Conservation (phyloP, 2,797 vertebrate species). For the Sebastes elongatus region DNA sequence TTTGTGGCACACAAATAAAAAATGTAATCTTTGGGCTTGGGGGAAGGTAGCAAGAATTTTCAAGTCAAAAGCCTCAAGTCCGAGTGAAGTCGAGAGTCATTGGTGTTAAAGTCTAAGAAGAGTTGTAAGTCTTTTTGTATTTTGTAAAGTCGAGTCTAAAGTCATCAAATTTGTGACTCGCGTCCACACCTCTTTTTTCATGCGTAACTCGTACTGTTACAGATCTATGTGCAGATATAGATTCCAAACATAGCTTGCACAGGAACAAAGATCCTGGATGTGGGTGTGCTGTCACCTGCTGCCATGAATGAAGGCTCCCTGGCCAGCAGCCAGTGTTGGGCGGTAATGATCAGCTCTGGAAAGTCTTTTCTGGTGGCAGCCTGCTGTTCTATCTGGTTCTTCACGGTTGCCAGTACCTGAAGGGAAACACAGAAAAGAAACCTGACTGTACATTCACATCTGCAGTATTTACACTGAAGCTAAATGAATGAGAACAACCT, state of each 20-base stretch:
- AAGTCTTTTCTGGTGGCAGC: constrained; percentile 88
- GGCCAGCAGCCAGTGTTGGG: constrained; percentile 93
- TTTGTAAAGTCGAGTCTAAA: too few species aligned
- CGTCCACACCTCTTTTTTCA: neutral
- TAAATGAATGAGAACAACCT: neutral
- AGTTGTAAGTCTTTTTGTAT: too few species aligned
- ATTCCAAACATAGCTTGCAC: neutral
- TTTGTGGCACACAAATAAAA: too few species aligned
- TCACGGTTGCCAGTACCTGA: constrained; percentile 95
- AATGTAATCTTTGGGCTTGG: too few species aligned
- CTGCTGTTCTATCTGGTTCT: constrained; percentile 94
- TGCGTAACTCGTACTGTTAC: neutral
- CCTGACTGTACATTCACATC: neutral
- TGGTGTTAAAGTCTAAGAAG: too few species aligned
- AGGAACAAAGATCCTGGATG: neutral
- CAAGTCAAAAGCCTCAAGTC: too few species aligned
- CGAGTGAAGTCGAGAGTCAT: too few species aligned
- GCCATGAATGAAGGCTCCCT: constrained; percentile 81
- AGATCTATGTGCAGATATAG: neutral
- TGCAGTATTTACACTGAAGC: neutral
- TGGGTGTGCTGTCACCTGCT: constrained; percentile 59
- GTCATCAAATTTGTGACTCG: too few species aligned
- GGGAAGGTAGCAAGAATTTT: too few species aligned
- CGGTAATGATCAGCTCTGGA: constrained; percentile 88
- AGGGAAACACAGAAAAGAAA: neutral